A percentile compares a stretch with the other conserved stretches of the same genome.
phyloP scores from a whole-genome alignment of 2,888 invertebrate genomes.

The Sminthurides aquaticus region DNA sequence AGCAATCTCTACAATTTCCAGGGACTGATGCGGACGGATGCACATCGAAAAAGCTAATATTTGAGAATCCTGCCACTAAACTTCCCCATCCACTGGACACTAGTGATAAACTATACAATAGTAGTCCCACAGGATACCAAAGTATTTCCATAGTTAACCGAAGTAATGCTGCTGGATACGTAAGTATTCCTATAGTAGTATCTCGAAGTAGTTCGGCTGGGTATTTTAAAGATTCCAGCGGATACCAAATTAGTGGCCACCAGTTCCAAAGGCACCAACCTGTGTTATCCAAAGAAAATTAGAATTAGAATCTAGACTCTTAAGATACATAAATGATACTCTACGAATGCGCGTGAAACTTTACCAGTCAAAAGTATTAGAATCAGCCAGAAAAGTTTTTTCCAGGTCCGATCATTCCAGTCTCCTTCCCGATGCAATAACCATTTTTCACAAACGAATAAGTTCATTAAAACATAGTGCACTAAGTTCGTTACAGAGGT shows the following conservation, averaged over 20 bases:
- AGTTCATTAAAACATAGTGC: slow-evolving; percentile 16
- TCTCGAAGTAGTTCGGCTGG: too few species aligned
- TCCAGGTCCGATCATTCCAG: neutral
- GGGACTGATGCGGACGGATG: neutral
- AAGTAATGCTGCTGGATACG: too few species aligned
- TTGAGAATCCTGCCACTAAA: neutral
- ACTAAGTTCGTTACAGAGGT: too few species aligned
- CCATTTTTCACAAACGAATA: slow-evolving; percentile 27
- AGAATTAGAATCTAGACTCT: too few species aligned
- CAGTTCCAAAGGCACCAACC: neutral
- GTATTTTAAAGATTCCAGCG: neutral
- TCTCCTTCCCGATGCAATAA: slow-evolving; percentile 12
- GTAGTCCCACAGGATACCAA: too few species aligned
- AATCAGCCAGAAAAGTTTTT: slow-evolving; percentile 1
- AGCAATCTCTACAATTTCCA: too few species aligned
- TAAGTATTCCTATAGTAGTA: too few species aligned
- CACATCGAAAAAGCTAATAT: too few species aligned
- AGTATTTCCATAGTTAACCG: too few species aligned
- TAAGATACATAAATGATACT: too few species aligned
- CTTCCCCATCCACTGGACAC: neutral
- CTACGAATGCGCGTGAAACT: too few species aligned
- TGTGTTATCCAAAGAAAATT: neutral
- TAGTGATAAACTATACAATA: too few species aligned
- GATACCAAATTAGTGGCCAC: neutral
- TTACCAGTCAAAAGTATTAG: slow-evolving; percentile 8